These are phyloP conservation scores for Bubo scandiacus DNA, from an alignment of 2,113 vertebrate genomes.

Conservation along the genomic window DNA sequence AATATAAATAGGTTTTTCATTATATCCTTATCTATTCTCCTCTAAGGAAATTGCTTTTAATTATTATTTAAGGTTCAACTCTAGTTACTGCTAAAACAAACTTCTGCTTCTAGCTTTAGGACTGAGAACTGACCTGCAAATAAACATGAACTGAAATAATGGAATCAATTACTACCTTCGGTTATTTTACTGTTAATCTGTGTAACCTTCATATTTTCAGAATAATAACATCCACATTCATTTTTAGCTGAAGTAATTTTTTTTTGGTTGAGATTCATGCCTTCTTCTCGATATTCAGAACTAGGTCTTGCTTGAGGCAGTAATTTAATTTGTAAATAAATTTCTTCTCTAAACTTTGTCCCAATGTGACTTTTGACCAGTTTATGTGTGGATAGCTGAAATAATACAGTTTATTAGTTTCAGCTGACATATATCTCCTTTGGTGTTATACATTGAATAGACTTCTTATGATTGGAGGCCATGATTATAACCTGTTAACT, in stretches of 20 bases:
- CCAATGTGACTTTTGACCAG: background rate
- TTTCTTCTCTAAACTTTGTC: constrained; percentile 21
- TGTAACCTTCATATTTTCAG: background rate
- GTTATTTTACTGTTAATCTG: constrained; percentile 10
- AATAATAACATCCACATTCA: constrained; percentile 11
- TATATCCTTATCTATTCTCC: background rate
- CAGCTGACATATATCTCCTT: background rate
- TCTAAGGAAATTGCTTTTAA: constrained; percentile 7
- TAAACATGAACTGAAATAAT: constrained; percentile 42
- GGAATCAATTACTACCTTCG: constrained; percentile 6
- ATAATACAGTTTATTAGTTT: background rate
- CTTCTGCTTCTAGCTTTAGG: background rate
- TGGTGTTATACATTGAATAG: background rate
- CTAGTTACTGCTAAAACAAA: background rate
- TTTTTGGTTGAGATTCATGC: background rate
- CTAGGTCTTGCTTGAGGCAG: constrained; percentile 25
- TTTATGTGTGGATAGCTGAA: background rate
- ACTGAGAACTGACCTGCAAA: background rate
- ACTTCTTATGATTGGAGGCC: background rate
- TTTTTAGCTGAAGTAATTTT: constrained; percentile 1
- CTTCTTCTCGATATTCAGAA: background rate
- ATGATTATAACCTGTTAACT: background rate
- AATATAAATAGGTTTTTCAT: background rate
- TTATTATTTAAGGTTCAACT: constrained; percentile 22
- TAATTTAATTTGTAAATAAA: constrained; percentile 29